Evolutionary conservation across 2,797 vertebrate species (phyloP), one percentile per base, ranked within the genome.

Genomic region (Semotilus atromaculatus): DNA sequence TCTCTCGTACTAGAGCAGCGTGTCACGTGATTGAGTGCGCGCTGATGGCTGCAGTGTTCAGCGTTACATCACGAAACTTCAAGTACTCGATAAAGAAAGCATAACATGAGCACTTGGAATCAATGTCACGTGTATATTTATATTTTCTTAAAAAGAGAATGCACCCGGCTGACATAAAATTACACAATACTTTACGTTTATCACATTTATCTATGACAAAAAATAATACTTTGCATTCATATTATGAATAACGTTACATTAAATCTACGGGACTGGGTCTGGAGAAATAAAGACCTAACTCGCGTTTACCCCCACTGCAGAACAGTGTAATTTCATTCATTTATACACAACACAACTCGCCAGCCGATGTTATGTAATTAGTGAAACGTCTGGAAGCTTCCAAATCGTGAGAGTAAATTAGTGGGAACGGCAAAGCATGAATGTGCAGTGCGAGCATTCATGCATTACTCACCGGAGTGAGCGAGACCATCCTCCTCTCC

Each of bases 401-500:
- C 40, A 66, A 9, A 72, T 43, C 19, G 34, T 8, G n/a, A 9
- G 23, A 78, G 53, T 72, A 40, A 55, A 70, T 62, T 9, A 21
- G 51, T 70, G 77, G 45, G 45, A 68, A 73, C n/a, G 19, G 74
- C n/a, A 36, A 60, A 29, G 82, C 45, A 31, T 55, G 53, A 86
- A 80, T 70, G 85, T 83, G 64, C 31, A 53, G 66, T 4, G 31
- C 53, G 72, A 83, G 81, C 86, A 40, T 72, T 55, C 74, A 70
- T 26, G 58, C 81, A 36, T 86, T 84, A 89, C 89, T 89, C 85
- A 89, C 89, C 88, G 31, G 31, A 85, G 80, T 73, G 77, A 62
- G 29, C 34, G 26, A 62, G 66, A 74, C 66, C 83, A 83, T 84
- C 81, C 76, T 85, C 64, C 38, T 67, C 29, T 40, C n/a, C 58